A percentile compares a stretch with the other conserved stretches of the same genome.
Conservation (phyloP, 2,113 vertebrate genomes). For the Anguilla rostrata region DNA sequence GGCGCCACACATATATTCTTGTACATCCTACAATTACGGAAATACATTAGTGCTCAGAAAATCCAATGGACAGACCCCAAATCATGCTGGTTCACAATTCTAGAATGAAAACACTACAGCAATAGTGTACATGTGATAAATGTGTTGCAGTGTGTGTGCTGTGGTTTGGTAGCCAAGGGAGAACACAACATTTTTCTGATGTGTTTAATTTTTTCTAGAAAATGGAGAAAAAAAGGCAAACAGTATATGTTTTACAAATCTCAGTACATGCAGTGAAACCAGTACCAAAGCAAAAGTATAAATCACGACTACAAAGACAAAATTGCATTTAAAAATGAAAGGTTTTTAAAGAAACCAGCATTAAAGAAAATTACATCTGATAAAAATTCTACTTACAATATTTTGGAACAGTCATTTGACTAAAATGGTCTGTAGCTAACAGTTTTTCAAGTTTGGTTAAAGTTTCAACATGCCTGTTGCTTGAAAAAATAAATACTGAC, state of each 20-base stretch:
- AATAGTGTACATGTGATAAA: neutral
- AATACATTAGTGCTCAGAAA: neutral
- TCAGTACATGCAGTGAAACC: neutral
- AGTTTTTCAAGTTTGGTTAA: neutral
- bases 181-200: neutral
- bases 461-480: conserved; percentile 1
- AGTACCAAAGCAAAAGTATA: neutral
- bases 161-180: neutral
- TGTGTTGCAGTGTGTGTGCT: neutral
- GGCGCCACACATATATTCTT: no score
- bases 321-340: neutral
- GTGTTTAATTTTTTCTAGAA: neutral
- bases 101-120: neutral
- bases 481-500: conserved; percentile 26
- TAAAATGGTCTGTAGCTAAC: neutral
- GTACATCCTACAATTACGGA: neutral
- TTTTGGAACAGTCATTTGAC: neutral
- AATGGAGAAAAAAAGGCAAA: neutral
- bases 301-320: neutral
- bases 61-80: neutral
- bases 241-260: neutral
- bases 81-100: neutral
- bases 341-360: neutral
- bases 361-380: neutral
- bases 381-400: neutral